Base-by-base conservation (phyloP, 2,888 invertebrate species). In the Eurytoma californica region DNA sequence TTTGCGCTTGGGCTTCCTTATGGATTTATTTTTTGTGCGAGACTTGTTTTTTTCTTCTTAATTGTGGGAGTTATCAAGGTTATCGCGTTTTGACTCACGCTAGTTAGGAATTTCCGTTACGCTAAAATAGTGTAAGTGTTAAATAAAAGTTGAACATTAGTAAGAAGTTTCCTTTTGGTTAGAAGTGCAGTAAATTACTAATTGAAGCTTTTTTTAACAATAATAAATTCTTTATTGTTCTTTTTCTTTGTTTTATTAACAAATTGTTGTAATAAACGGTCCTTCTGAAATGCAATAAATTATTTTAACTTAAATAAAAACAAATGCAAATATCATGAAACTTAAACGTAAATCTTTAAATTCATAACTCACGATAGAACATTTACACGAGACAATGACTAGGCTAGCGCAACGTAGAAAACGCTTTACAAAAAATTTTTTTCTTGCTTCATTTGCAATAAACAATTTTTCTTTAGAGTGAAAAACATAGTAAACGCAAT, bases 251-350 rank as follows among this genome's bases (percentile, higher is more conserved):
- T 51, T 75, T 67, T 61, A 66, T 75, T 79, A 79, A 79, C 79
- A 75, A 72, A 76, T 76, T 53, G 58, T 53, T 66, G 30, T 58
- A 30, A 14, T 63, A 68, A 68, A 73, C 58, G 9, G 18, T 55
- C 47, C 58, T 16, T 78, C 68, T 61, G 63, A 77, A 70, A 67
- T 67, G 20, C 55, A 66, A 66, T 74, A 79, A 73, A 79, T 75
- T 69, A 67, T 51, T 65, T 63, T 61, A 61, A 67, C 30, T 69
- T 60, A 68, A 53, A 53, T 53, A 39, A 63, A 63, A 76, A 80
- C 77, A 80, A 80, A 77, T 80, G 80, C 80, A 65, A 39, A 39
- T 39, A 63, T 72, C 14, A 16, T 65, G 3, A 20, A 51, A 53
- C 39, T 39, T 58, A 5, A 47, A 58, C 47, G 70, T 67, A 69